Base-by-base conservation (phyloP, 2,113 vertebrate genomes). In the Speoplatyrhinus poulsoni region DNA sequence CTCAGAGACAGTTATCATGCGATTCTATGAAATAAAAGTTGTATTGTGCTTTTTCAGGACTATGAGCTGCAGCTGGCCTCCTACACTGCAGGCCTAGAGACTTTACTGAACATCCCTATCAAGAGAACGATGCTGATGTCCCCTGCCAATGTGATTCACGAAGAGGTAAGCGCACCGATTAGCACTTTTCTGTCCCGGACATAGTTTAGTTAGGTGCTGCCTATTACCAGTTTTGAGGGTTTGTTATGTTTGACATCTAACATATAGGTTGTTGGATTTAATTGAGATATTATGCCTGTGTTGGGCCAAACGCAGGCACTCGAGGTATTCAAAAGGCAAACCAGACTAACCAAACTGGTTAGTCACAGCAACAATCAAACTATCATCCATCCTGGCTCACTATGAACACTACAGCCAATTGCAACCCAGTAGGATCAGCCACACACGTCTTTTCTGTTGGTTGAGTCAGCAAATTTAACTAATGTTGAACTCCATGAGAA, bases 41-140 rank as follows among this genome's bases (percentile, higher is more conserved):
- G 12, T 52, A 0, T 69, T 69, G 3, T 68, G 10, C 79, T 4
- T 66, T 86, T 82, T 70, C 79, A 99, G 98, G 95, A 99, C 91
- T 99, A 98, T 67, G 98, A 99, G 79, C 85, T 98, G 36, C 95
- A 97, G 79, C 87, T 98, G 88, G 96, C 96, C 13, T 96, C 96
- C 0, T 99, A 98, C 73, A 94, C 94, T 41, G 94, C 98, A 0
- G 96, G 98, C 17, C 83, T 99, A 82, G 97, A 98, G 90, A 98
- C 97, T 0, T 79, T 98, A 55, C 93, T 98, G 46, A 98, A 96
- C 80, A 95, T 99, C 77, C 98, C 97, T 6, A 93, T 98, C 80
- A 99, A 98, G 89, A 95, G 92, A 72, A 95, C 94, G 0, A 91
- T 98, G 90, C 88, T 98, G 58, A 96, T 96, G 79, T 99, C 97